Conservation (phyloP, 1,140 invertebrate genomes). For the Muscidifurax raptorellus region DNA sequence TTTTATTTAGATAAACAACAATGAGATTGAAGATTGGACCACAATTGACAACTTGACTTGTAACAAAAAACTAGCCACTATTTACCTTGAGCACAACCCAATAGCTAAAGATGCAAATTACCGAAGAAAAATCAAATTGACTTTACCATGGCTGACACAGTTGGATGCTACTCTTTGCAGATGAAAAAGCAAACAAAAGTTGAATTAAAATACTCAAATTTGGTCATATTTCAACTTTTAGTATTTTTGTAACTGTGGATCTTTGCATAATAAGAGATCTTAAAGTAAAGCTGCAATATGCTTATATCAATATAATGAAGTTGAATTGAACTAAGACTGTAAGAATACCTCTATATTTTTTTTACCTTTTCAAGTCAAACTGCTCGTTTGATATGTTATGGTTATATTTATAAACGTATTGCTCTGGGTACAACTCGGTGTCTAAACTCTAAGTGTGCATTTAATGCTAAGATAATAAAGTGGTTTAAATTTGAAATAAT, state of each 20-base stretch:
- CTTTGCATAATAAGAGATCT: neutral
- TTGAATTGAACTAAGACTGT: conserved; percentile 29
- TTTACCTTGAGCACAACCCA: conserved; percentile 97
- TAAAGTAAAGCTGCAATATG: conserved; percentile 1
- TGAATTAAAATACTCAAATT: conserved; percentile 5
- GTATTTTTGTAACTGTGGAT: conserved; percentile 28
- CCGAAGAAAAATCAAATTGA: conserved; percentile 92
- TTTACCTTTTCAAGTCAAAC: conserved; percentile 26
- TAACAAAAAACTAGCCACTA: conserved; percentile 88
- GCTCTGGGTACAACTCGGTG: neutral
- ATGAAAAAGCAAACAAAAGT: conserved; percentile 65
- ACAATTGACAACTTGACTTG: conserved; percentile 85
- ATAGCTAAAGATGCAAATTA: conserved; percentile 90
- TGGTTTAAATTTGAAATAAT: neutral
- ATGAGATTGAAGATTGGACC: conserved; percentile 90
- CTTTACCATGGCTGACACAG: conserved; percentile 90
- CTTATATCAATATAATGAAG: neutral
- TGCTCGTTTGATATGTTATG: neutral
- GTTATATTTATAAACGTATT: neutral
- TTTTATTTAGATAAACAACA: conserved; percentile 90
- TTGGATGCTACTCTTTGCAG: conserved; percentile 96
- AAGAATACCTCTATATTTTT: conserved; percentile 25
- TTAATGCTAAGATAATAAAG: conserved; percentile 1
- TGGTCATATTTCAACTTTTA: conserved; percentile 13
- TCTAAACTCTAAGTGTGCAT: conserved; percentile 23